Base-by-base conservation (phyloP, 2,113 vertebrate genomes). In the Pachypanchax playfairii region DNA sequence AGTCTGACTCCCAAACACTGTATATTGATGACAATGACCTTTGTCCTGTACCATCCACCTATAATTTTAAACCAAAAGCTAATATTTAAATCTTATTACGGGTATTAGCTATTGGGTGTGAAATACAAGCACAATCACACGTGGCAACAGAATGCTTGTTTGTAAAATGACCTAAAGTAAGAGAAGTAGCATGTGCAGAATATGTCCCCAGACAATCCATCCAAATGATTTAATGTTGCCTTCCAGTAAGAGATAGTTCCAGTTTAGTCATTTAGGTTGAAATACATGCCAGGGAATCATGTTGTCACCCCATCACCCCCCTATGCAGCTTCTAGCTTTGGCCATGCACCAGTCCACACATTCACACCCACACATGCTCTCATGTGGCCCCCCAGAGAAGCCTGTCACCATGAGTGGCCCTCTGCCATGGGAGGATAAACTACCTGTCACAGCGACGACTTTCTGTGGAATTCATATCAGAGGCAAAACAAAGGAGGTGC, bases 401-500 rank as follows among this genome's bases (percentile, higher is more conserved):
- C 74, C 87, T 90, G 88, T 85, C 87, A 85, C 65, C 64, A 83
- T 80, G 82, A 90, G 83, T 82, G 80, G 80, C 80, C 89, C 81
- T 84, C 83, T 84, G 84, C 85, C 85, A 85, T 31, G 58, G 80
- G 68, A 85, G 90, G 87, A 91, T 90, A 89, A 91, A 89, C 79
- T 88, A 89, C 83, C 90, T 90, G 91, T 90, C 90, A 90, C 29
- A 63, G 29, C 65, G 41, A 74, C 79, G 69, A 85, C 84, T 91
- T 87, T 82, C 83, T 85, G 74, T 71, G 76, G 83, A 92, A 91
- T 91, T 91, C 86, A 90, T 91, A 92, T 90, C 87, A 85, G 84
- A 89, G 85, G 70, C 73, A 90, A 90, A 90, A 88, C 89, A 91
- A 87, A 89, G 85, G 76, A 88, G 83, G 86, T 73, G 85, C 77